Conservation (phyloP, 2,888 invertebrate species). For the Odontothrips loti region DNA sequence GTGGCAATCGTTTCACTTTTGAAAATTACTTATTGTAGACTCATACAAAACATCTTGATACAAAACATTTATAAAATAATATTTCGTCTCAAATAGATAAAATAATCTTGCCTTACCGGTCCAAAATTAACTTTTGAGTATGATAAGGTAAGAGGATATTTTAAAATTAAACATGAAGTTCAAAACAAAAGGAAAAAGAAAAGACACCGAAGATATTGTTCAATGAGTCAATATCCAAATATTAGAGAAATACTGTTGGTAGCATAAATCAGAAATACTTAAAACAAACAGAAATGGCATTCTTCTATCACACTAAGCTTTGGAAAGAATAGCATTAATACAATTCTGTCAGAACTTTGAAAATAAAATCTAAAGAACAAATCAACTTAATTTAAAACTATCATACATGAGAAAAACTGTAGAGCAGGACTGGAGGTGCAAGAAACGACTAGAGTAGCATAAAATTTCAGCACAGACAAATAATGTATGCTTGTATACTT, state of each 20-base stretch:
- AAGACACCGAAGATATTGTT: not conserved
- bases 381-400: not conserved
- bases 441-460: slow-evolving; percentile 5
- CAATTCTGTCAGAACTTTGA: not conserved
- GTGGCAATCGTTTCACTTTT: too few relatives aligned
- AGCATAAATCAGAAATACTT: not conserved
- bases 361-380: not conserved
- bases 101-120: not conserved
- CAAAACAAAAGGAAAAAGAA: not conserved
- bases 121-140: not conserved
- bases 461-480: not conserved
- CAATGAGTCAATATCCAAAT: not conserved
- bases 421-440: not conserved
- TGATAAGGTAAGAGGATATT: not conserved
- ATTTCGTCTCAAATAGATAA: not conserved
- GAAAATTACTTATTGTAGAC: too few relatives aligned
- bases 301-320: slow-evolving; percentile 9
- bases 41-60: not conserved
- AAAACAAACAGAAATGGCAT: slow-evolving; percentile 5
- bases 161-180: not conserved
- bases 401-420: too few relatives aligned
- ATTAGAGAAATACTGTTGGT: slow-evolving; percentile 1
- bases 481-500: not conserved
- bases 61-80: not conserved
- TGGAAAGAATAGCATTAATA: not conserved